These are phyloP conservation scores for Nannoperca australis DNA, from an alignment of 2,797 vertebrate species.

Conservation along the genomic window DNA sequence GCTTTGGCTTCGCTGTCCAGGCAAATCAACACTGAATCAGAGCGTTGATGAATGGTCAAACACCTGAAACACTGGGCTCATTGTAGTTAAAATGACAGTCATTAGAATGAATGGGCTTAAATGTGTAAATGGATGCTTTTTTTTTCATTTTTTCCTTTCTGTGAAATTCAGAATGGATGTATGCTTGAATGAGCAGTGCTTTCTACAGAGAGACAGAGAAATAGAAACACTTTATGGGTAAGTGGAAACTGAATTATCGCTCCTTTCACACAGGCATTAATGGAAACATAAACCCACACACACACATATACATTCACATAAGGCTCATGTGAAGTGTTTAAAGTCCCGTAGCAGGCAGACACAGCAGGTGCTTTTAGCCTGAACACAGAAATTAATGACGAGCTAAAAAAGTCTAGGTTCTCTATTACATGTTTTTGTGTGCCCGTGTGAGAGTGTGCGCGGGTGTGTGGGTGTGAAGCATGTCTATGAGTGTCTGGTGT, in stretches of 20 bases:
- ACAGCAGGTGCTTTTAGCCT: conserved; percentile 75
- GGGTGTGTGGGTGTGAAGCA: conserved; percentile 43
- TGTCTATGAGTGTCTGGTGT: conserved; percentile 54
- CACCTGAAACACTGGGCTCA: conserved; percentile 80
- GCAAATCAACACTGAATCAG: conserved; percentile 73
- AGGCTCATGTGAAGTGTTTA: conserved; percentile 71
- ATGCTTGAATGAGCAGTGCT: conserved; percentile 60
- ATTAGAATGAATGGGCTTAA: conserved; percentile 67
- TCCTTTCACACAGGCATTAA: conserved; percentile 60
- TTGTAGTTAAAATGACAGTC: conserved; percentile 77
- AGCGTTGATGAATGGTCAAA: conserved; percentile 75
- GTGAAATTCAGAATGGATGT: conserved; percentile 65
- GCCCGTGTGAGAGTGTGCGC: conserved; percentile 28
- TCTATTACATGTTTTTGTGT: conserved; percentile 69
- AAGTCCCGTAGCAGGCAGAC: conserved; percentile 65
- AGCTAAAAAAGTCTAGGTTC: conserved; percentile 70
- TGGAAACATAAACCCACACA: conserved; percentile 65
- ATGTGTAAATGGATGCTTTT: conserved; percentile 61
- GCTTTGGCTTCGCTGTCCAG: conserved; percentile 68
- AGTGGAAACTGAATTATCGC: conserved; percentile 72
- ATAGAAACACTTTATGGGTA: conserved; percentile 36
- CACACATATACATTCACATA: conserved; percentile 54
- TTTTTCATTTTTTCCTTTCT: conserved; percentile 11
- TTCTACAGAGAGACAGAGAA: conserved; percentile 26
- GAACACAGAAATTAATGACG: conserved; percentile 76